A percentile compares a stretch with the other conserved stretches of the same genome.
Conservation (phyloP, 1,140 invertebrate genomes). For the Trichonephila clavipes region DNA sequence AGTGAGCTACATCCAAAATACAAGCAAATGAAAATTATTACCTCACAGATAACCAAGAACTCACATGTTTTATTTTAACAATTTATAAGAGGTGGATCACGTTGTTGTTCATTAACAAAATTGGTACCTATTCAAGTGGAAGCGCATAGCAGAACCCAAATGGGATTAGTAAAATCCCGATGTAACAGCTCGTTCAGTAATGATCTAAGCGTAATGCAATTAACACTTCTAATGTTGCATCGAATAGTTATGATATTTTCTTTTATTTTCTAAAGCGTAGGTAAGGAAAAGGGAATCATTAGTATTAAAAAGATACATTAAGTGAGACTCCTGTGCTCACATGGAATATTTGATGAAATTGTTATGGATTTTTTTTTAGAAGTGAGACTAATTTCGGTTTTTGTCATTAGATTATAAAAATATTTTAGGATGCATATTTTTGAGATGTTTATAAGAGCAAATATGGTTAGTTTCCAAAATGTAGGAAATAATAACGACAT, state of each 20-base stretch:
- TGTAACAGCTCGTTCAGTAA: conserved; percentile 29
- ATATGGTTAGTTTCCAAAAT: too few species aligned
- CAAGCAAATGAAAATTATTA: not conserved
- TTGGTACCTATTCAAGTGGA: not conserved
- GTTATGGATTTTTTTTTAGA: too few species aligned
- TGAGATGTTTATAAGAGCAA: too few species aligned
- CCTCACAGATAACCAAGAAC: not conserved
- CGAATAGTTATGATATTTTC: not conserved
- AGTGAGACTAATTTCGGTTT: too few species aligned
- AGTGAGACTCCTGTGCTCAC: too few species aligned
- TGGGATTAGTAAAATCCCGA: conserved; percentile 14
- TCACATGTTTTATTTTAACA: conserved; percentile 20
- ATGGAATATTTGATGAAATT: too few species aligned
- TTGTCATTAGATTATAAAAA: too few species aligned
- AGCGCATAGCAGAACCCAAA: not conserved
- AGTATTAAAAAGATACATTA: not conserved
- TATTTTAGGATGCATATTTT: too few species aligned
- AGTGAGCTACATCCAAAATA: not conserved
- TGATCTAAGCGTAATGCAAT: conserved; percentile 28
- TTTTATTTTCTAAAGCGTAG: too few species aligned
- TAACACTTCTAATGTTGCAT: conserved; percentile 7
- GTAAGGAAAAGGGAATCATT: too few species aligned
- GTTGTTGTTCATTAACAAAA: not conserved
- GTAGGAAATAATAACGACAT: too few species aligned
- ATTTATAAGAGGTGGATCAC: not conserved